These are phyloP conservation scores for Lethenteron reissneri DNA, from an alignment of 2,113 vertebrate species.

Conservation along the genomic window DNA sequence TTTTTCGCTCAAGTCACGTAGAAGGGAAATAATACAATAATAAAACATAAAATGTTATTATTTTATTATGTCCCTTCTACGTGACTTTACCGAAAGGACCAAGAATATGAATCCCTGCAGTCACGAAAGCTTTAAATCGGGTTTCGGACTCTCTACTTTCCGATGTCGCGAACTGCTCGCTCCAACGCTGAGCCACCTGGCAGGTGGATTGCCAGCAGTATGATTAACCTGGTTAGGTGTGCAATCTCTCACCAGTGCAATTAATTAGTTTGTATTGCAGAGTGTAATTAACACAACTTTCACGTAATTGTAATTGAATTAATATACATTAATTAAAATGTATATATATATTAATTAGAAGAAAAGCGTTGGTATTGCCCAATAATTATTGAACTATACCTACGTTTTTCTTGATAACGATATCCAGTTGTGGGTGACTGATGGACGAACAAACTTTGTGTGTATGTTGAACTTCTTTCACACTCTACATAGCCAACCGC, in stretches of 20 bases:
- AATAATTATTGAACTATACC: background rate
- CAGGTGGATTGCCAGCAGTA: background rate
- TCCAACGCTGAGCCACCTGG: background rate
- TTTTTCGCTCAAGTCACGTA: too few species aligned
- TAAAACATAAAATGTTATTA: too few species aligned
- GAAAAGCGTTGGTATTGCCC: background rate
- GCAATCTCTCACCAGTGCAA: background rate
- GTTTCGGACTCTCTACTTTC: too few species aligned
- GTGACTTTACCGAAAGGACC: too few species aligned
- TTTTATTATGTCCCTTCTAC: too few species aligned
- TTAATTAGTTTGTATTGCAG: background rate
- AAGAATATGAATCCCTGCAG: too few species aligned
- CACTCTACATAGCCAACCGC: too few species aligned
- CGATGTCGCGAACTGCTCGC: background rate
- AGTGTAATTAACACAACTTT: background rate
- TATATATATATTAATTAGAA: background rate
- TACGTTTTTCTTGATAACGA: background rate
- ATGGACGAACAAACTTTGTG: too few species aligned
- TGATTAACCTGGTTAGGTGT: background rate
- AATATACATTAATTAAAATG: background rate
- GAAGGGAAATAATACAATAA: too few species aligned
- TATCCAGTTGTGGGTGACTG: too few species aligned
- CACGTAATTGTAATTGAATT: background rate
- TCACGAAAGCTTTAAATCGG: too few species aligned
- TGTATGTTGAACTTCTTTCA: too few species aligned